Evolutionary conservation across 2,888 invertebrate genomes (phyloP), one percentile per base, ranked within the genome.

Genomic region (Thereva unica): DNA sequence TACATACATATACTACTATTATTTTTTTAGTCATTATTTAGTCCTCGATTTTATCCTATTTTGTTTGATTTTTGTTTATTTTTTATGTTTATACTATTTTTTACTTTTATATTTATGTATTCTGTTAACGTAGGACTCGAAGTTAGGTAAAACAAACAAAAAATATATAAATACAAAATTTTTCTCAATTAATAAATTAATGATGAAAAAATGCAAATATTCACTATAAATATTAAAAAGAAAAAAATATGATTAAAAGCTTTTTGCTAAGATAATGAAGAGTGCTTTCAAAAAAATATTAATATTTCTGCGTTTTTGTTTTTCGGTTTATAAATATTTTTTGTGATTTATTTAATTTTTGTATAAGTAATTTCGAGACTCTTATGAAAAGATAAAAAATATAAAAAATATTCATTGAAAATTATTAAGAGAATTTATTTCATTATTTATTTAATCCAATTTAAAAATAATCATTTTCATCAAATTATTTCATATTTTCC

Each of bases 141-240:
- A 65, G 55, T 64, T 64, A 47, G 64, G 54, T 64, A 64, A 64
- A 64, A 40, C 35, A 55, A 44, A 44, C 54, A 47, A 63, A 49
- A 54, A 55, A 34, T 65, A 55, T 50, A 42, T 40, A 65, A 65
- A 64, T 54, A 54, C 10, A 52, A 54, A 64, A 34, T 40, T 41
- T 44, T 54, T 50, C 53, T 52, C 23, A 55, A 53, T 42, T 37
- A 64, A 23, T 52, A 50, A 63, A 49, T 4, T 35, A 52, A 50
- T 42, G 44, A 63, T 52, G 9, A 56, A 23, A 10, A 56, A 37
- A 56, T 42, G 42, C 8, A 44, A 55, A 55, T 38, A 53, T 47
- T 55, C 50, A 49, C 40, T 65, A 54, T 55, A 37, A 23, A 4
- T 10, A 55, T 8, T 10, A 42, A 45, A 10, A 57, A 42, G n/a